Evolutionary conservation across 2,888 invertebrate species (phyloP).

Genomic region (Gymnocheta viridis): DNA sequence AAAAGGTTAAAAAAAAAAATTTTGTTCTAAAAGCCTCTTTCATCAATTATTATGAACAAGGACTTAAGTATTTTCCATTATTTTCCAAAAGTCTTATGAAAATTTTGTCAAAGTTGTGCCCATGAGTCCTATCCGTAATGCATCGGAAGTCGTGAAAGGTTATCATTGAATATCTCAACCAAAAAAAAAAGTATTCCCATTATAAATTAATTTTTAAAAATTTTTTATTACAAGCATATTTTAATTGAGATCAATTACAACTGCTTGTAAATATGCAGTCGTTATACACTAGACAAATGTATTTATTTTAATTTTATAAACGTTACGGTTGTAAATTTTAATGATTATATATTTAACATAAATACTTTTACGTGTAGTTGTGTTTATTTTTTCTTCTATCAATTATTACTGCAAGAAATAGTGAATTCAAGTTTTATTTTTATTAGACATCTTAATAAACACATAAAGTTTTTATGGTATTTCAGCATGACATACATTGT

Average conservation of each 20-base stretch:
- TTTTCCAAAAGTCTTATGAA: too few relatives aligned
- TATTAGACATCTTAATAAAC: conserved; percentile 7
- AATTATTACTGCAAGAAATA: conserved; percentile 43
- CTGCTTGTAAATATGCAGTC: neutral
- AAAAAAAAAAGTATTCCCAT: too few relatives aligned
- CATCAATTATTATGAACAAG: too few relatives aligned
- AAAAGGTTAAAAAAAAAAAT: too few relatives aligned
- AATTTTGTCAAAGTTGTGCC: too few relatives aligned
- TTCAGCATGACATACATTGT: conserved; percentile 56
- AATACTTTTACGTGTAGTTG: neutral
- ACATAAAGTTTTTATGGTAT: conserved; percentile 49
- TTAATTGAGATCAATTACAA: conserved; percentile 7
- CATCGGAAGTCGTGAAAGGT: too few relatives aligned
- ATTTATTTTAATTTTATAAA: neutral
- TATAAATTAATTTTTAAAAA: neutral
- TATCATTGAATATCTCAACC: too few relatives aligned
- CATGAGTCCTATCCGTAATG: too few relatives aligned
- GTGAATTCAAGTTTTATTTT: conserved; percentile 39
- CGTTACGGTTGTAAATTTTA: conserved; percentile 54
- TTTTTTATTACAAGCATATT: neutral
- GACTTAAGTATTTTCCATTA: too few relatives aligned
- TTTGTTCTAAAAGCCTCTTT: too few relatives aligned
- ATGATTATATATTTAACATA: conserved; percentile 31
- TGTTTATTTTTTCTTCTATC: conserved; percentile 1
- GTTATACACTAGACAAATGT: neutral